Conservation (phyloP, 2,797 vertebrate species). For the Sylvilagus floridanus region DNA sequence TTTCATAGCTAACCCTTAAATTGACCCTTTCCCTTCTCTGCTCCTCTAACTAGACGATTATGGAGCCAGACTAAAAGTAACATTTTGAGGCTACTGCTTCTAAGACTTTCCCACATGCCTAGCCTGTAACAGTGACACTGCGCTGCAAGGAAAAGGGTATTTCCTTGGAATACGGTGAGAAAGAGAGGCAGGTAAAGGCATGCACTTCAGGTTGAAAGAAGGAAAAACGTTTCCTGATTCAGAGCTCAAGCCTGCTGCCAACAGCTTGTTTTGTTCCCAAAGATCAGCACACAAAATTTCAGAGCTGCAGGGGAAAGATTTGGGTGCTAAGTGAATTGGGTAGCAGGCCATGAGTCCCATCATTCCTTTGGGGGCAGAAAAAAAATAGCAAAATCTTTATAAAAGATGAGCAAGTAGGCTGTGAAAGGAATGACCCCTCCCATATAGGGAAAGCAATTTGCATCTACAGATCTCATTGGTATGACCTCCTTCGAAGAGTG, state of each 20-base stretch:
- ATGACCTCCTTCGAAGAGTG: conserved; percentile 78
- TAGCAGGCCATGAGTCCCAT: conserved; percentile 56
- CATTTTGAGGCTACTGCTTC: conserved; percentile 59
- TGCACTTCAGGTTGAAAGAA: conserved; percentile 67
- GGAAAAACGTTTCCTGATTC: conserved; percentile 53
- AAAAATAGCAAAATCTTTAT: conserved; percentile 80
- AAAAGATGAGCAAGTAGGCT: conserved; percentile 77
- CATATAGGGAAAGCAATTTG: conserved; percentile 78
- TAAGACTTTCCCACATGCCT: conserved; percentile 60
- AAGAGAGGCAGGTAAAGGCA: conserved; percentile 68
- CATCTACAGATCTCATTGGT: conserved; percentile 79
- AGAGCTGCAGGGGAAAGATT: conserved; percentile 69
- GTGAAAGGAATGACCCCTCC: conserved; percentile 77
- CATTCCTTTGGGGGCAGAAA: conserved; percentile 69
- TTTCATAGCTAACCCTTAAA: conserved; percentile 51
- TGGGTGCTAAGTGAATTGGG: conserved; percentile 66
- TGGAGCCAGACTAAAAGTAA: conserved; percentile 64
- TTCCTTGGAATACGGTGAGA: conserved; percentile 66
- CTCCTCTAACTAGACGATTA: conserved; percentile 32
- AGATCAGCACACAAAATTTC: conserved; percentile 77
- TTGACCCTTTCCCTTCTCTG: conserved; percentile 7
- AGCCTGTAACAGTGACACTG: conserved; percentile 55
- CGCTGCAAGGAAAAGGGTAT: conserved; percentile 34
- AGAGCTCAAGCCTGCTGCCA: conserved; percentile 63
- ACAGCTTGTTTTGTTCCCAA: conserved; percentile 70